Base-by-base conservation (phyloP, 2,888 invertebrate genomes). In the Euzetes globulus region DNA sequence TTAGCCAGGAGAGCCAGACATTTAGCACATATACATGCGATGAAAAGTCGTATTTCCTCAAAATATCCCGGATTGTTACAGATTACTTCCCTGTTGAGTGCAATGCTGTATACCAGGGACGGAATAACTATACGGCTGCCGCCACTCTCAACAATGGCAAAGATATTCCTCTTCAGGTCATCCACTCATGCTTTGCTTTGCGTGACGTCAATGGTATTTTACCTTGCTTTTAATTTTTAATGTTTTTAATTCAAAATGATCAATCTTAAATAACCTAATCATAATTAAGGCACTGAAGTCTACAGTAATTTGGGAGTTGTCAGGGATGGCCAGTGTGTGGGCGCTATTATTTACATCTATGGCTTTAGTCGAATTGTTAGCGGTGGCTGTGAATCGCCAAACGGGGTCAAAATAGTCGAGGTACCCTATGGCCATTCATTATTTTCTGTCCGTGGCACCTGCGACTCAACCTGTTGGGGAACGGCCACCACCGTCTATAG, bases 401-500 rank as follows among this genome's bases (percentile, higher is more conserved):
- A 2, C 17, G 60, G 60, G 15, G 60, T 60, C 17, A 60, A 15
- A 7, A 27, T 27, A 22, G 60, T 60, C 1, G 29, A 60, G 4
- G 22, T 27, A 2, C 6, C 17, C 2, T 5, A 58, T 5, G 27
- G 27, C 2, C 2, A 33, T 4, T 9, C 25, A 3, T n/a, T 60
- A n/a, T 29, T 60, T 60, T 15, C 60, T 1, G 33, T 60, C n/a
- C 5, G 60, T 3, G 60, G 60, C 3, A 60, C n/a, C n/a, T 60
- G 60, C 17, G 60, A 60, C 27, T 60, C 60, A 2, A 60, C 60
- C 15, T 60, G 60, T 33, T 60, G 60, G 60, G 60, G 60, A 15
- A 6, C 6, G 1, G 29, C 17, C 9, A 60, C 17, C n/a, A 29
- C 17, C 1, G n/a, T 33, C 2, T 60, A 60, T 33, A 17, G 5